Conservation (phyloP, 2,888 invertebrate species). For the Hymenopus coronatus region DNA sequence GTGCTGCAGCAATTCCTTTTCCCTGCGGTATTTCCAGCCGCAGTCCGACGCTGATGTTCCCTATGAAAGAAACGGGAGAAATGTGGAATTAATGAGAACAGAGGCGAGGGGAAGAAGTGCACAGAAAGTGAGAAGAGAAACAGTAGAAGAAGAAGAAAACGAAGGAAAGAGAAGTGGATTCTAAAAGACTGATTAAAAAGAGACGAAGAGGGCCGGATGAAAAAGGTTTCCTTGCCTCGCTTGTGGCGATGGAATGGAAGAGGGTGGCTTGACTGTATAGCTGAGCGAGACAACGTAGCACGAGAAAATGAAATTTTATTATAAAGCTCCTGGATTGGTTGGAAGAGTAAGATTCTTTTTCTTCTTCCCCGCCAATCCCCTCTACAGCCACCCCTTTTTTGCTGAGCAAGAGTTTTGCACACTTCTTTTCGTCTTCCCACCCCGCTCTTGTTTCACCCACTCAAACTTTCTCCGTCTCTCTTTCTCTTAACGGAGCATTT, state of each 20-base stretch:
- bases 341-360: conserved; percentile 27
- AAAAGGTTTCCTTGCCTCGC: neutral
- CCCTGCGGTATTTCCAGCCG: neutral
- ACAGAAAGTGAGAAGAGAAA: conserved; percentile 11
- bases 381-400: neutral
- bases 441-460: conserved; percentile 4
- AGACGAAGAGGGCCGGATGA: neutral
- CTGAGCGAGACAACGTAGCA: neutral
- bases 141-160: conserved; percentile 4
- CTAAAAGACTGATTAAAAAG: conserved; percentile 22
- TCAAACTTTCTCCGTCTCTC: conserved; percentile 15
- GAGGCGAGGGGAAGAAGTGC: conserved; percentile 8
- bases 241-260: neutral
- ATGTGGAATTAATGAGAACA: conserved; percentile 8
- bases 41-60: conserved; percentile 3
- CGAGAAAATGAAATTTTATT: conserved; percentile 31
- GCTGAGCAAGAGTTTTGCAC: neutral
- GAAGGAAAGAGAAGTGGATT: conserved; percentile 19
- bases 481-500: neutral
- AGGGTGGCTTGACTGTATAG: neutral
- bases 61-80: conserved; percentile 15
- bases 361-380: neutral
- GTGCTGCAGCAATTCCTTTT: neutral
- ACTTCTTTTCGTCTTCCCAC: conserved; percentile 11
- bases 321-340: conserved; percentile 29